These are phyloP conservation scores for cattle (Bos taurus) DNA, from an alignment of 2,113 vertebrate genomes.

Conservation along the genomic window DNA sequence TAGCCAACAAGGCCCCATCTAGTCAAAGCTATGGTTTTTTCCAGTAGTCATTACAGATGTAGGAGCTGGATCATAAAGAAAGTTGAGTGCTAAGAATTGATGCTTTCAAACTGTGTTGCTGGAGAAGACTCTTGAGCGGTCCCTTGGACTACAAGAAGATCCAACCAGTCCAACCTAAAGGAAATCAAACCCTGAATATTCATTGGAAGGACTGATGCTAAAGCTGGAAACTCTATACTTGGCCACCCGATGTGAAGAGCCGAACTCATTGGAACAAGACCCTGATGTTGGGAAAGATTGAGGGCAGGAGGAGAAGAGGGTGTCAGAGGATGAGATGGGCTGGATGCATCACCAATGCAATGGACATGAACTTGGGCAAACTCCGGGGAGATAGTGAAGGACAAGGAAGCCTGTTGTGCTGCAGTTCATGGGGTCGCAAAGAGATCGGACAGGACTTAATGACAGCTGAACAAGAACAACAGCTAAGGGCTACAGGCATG, in stretches of 20 bases:
- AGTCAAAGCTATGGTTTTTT: not conserved
- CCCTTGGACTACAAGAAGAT: not conserved
- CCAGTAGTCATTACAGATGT: not conserved
- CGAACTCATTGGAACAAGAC: not conserved
- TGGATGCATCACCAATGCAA: not conserved
- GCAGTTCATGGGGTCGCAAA: not conserved
- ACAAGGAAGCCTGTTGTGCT: not conserved
- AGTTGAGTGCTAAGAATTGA: not conserved
- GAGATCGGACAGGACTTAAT: not conserved
- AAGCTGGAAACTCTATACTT: not conserved
- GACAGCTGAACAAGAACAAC: not conserved
- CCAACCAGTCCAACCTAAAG: not conserved
- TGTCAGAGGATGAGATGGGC: not conserved
- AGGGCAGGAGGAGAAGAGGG: not conserved
- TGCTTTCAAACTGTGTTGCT: not conserved
- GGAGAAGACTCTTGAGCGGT: not conserved
- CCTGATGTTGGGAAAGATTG: not conserved
- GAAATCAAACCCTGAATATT: not conserved
- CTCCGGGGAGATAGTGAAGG: not conserved
- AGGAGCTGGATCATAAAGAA: not conserved
- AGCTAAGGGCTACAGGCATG: not conserved
- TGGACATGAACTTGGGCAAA: not conserved
- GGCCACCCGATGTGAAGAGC: not conserved
- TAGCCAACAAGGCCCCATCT: not conserved
- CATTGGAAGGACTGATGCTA: not conserved